Base-by-base conservation (phyloP, 2,797 vertebrate genomes). In the Gymnothorax reevesii region DNA sequence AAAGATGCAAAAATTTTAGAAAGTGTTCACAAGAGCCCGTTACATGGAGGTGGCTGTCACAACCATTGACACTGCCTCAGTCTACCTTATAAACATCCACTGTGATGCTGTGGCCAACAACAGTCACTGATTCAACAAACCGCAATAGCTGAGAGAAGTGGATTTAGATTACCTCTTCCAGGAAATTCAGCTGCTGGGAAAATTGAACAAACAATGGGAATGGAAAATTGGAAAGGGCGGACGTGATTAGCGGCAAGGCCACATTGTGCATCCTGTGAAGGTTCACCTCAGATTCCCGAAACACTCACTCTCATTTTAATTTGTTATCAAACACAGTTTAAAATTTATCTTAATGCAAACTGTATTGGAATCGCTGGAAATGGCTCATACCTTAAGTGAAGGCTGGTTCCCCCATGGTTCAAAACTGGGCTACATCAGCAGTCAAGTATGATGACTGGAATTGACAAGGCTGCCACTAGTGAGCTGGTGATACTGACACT, bases 171-270 rank as follows among this genome's bases (percentile, higher is more conserved):
- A 52, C 17, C 54, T 79, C 33, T 49, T 79, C 33, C 75, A 79
- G 49, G 75, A 79, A 79, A 49, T 79, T 49, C 33, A 52, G 12
- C 75, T 79, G 75, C 75, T 52, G 75, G 42, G 27, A 20, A 79
- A 79, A 15, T 9, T 79, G 33, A 79, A 79, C 75, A 79, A 79
- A 79, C 49, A 79, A 79, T 52, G 75, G 17, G 49, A 7, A 49
- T 20, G 75, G 75, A 52, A 79, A 79, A 49, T 79, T 79, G 75
- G 75, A 79, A 54, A 79, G 33, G 75, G 75, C 33, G 7, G 75
- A 54, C 7, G 75, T 79, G 33, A 52, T 79, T 79, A 79, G 42
- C 33, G 9, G 75, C 33, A 1, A 7, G 15, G 42, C 3, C 15
- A 33, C 25, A 80, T 80, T 54, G 49, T 55, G 54, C 77, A n/a